phyloP scores from a whole-genome alignment of 2,113 vertebrate genomes.

The Pachypanchax playfairii region DNA sequence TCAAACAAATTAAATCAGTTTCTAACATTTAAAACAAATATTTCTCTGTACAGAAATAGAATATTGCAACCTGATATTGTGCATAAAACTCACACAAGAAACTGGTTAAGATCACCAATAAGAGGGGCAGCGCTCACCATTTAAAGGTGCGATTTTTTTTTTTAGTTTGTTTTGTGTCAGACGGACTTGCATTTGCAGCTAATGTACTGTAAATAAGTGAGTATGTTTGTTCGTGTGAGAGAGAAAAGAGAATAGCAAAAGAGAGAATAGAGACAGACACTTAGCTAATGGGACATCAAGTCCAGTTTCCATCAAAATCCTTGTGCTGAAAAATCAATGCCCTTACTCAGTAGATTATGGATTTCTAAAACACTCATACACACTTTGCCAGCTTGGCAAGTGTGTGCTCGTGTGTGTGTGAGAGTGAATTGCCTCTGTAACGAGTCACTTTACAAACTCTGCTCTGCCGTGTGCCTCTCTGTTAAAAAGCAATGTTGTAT shows the following conservation, averaged over 20 bases:
- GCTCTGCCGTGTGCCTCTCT: constrained; percentile 39
- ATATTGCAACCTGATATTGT: constrained; percentile 86
- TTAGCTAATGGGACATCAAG: constrained; percentile 67
- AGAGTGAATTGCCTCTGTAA: constrained; percentile 47
- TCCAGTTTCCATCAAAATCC: constrained; percentile 67
- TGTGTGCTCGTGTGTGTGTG: constrained; percentile 29
- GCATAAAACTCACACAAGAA: constrained; percentile 79
- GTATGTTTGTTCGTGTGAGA: constrained; percentile 11
- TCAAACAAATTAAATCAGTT: constrained; percentile 74
- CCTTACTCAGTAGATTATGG: constrained; percentile 69
- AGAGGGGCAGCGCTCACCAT: constrained; percentile 60
- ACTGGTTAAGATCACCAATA: constrained; percentile 54
- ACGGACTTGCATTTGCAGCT: constrained; percentile 57
- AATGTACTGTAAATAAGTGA: constrained; percentile 37
- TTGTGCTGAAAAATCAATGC: constrained; percentile 63
- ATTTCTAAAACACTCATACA: constrained; percentile 64
- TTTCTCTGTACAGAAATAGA: constrained; percentile 78
- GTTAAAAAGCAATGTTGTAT: constrained; percentile 36
- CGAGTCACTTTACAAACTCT: constrained; percentile 56
- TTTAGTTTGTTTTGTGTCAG: constrained; percentile 45
- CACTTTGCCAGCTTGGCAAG: constrained; percentile 45
- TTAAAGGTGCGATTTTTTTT: constrained; percentile 48
- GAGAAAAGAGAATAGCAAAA: constrained; percentile 35
- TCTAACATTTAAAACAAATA: constrained; percentile 72
- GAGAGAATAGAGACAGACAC: constrained; percentile 58